Base-by-base conservation (phyloP, 2,888 invertebrate genomes). In the Aphidoletes aphidimyza region DNA sequence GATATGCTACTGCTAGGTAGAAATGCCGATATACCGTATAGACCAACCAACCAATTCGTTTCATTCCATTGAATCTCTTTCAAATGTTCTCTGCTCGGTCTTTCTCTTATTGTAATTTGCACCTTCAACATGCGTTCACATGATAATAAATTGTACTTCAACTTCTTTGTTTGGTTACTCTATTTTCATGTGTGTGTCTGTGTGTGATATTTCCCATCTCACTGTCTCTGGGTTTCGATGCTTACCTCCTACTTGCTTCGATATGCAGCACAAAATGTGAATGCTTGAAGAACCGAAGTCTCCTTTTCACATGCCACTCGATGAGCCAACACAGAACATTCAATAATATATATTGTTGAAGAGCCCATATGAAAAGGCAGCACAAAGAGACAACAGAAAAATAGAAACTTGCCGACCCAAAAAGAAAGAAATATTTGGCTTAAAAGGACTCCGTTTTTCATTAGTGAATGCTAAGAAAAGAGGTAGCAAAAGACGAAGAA, bases 401-500 rank as follows among this genome's bases (percentile, higher is more conserved):
- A 69, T 69, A 14, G 30, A 69, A 30, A 30, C 30, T 69, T 69
- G 69, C 69, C 69, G 69, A 69, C 69, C 69, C n/a, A n/a, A n/a
- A n/a, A n/a, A n/a, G 30, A 69, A 26, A 3, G 69, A 69, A 69
- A 69, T 30, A 34, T 69, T 69, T 69, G 22, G 69, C 69, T 69
- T 69, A 69, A 69, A 69, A 69, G 69, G 69, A 69, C 34, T 69
- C 30, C 30, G 30, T 69, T 69, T 69, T 69, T 69, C 69, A 69
- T 69, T 69, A 30, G 69, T 69, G 11, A 69, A 69, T 69, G 69
- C 69, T 30, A 69, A 69, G 69, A 69, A 69, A 69, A 69, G 69
- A 69, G 69, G 69, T 69, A 69, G 69, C 69, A 34, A 14, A 30
- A 34, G 36, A 78, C 5, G n/a, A 36, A 5, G 14, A 36, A 36